These are phyloP conservation scores for Strigamia crassipes DNA, from an alignment of 2,888 invertebrate genomes.

Conservation along the genomic window DNA sequence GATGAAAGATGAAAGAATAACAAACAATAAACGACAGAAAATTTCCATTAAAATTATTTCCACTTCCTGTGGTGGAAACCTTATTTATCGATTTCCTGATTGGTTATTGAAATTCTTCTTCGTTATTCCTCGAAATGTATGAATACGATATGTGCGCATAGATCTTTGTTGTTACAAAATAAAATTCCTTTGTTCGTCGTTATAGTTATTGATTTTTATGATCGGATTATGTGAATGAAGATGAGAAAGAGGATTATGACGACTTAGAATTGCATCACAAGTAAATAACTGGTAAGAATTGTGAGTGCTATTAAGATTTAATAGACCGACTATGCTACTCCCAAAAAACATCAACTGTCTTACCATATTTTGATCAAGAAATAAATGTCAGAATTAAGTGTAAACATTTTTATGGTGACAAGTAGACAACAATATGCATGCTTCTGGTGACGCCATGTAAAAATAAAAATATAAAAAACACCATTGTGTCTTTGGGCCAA, in stretches of 20 bases:
- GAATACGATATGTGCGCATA: background rate
- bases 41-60: no score
- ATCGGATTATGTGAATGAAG: conserved; percentile 23
- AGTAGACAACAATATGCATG: background rate
- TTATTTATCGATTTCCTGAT: background rate
- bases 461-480: no score
- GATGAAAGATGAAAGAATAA: background rate
- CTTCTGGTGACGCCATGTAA: no score
- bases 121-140: background rate
- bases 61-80: no score
- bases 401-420: no score
- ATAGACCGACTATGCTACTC: background rate
- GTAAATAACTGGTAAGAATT: background rate
- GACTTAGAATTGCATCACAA: background rate
- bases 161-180: conserved; percentile 2
- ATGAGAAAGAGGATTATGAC: conserved; percentile 23
- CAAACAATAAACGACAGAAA: background rate
- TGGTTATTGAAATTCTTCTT: background rate
- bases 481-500: no score
- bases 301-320: background rate
- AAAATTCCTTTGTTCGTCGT: conserved; percentile 10
- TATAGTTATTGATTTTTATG: conserved; percentile 33
- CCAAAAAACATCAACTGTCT: background rate
- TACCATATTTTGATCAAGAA: background rate
- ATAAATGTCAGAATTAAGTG: background rate